Conservation (phyloP, 2,797 vertebrate genomes). For the Nasua narica region DNA sequence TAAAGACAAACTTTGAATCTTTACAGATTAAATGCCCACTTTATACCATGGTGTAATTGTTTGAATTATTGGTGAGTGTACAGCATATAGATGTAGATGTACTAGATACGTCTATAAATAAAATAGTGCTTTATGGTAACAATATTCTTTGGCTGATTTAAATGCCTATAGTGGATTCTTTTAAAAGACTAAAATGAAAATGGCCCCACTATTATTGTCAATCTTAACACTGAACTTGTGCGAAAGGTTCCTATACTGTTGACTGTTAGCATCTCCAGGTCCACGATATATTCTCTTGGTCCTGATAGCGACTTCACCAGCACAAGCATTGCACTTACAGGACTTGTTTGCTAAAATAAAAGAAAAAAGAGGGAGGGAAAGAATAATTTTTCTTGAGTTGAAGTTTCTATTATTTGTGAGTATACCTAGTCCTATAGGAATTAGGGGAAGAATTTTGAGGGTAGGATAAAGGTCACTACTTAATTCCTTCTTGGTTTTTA, state of each 20-base stretch:
- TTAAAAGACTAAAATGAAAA: constrained; percentile 89
- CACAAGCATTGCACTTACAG: constrained; percentile 95
- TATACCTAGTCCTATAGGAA: not conserved
- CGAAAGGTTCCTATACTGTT: constrained; percentile 93
- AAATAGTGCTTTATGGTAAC: constrained; percentile 83
- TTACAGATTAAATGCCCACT: constrained; percentile 85
- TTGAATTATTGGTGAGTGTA: constrained; percentile 80
- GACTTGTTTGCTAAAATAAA: constrained; percentile 91
- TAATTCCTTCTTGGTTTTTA: not conserved
- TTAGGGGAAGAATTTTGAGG: not conserved
- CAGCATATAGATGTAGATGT: constrained; percentile 81
- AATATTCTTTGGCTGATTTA: constrained; percentile 82
- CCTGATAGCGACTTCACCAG: constrained; percentile 93
- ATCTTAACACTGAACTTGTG: constrained; percentile 93
- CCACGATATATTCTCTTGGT: constrained; percentile 93
- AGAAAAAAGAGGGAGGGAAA: not conserved
- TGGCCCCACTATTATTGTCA: constrained; percentile 96
- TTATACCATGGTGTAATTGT: constrained; percentile 82
- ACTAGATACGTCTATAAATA: constrained; percentile 89
- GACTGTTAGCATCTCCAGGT: constrained; percentile 98
- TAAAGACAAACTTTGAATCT: constrained; percentile 79
- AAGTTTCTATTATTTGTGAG: not conserved
- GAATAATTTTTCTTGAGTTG: not conserved
- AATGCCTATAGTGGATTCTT: constrained; percentile 63
- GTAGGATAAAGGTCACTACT: not conserved